These are phyloP conservation scores for Platyrinchus mystaceus DNA, from an alignment of 2,797 vertebrate species.

Conservation along the genomic window DNA sequence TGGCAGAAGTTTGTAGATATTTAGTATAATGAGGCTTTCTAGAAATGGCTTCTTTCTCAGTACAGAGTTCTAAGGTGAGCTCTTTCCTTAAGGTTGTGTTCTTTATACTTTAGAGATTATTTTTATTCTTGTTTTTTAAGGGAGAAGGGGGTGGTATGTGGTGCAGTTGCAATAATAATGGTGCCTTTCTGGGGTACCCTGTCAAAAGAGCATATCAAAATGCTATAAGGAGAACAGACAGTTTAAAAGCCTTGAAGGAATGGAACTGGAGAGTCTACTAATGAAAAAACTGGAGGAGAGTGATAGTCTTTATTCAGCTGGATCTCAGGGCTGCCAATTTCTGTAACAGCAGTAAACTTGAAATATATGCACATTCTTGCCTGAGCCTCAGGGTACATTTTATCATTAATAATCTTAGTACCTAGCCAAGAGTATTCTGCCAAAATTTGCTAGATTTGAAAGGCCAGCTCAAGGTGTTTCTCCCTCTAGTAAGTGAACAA, in stretches of 20 bases:
- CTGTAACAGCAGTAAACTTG: background rate
- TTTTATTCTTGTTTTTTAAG: background rate
- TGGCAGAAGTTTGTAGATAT: background rate
- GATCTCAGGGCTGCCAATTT: background rate
- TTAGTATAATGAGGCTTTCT: background rate
- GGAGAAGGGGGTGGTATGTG: background rate
- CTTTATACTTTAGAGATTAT: background rate
- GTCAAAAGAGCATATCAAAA: background rate
- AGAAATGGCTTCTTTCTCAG: background rate
- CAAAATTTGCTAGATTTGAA: background rate
- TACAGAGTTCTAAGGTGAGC: background rate
- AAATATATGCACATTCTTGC: background rate
- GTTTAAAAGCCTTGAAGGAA: background rate
- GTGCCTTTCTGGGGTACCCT: background rate
- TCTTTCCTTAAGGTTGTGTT: background rate
- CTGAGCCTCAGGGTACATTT: background rate
- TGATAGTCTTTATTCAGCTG: background rate
- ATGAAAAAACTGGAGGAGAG: background rate
- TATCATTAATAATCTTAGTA: background rate
- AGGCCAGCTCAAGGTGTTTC: background rate
- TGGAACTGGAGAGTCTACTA: background rate
- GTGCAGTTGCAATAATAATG: background rate
- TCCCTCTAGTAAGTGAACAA: background rate
- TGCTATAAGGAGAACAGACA: fast-evolving
- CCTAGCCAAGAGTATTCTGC: background rate